Base-by-base conservation (phyloP, 2,797 vertebrate genomes). In the Vireo griseus region DNA sequence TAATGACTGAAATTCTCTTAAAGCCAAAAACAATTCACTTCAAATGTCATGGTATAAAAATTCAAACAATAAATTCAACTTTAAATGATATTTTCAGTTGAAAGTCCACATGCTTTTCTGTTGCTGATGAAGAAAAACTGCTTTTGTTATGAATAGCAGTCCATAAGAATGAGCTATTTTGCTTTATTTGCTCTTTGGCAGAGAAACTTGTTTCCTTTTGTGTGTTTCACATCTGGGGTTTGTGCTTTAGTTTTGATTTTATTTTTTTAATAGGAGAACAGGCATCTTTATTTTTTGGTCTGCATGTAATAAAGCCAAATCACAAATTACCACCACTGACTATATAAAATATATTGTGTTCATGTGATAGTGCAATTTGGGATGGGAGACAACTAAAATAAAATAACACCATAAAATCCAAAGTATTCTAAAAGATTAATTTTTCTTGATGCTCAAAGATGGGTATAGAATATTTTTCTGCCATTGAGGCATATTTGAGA, bases 401-500 rank as follows among this genome's bases (percentile, higher is more conserved):
- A 63, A 76, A 69, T 8, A 58, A 19, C 20, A 51, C 12, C 33
- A 17, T 84, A 52, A 93, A 95, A 91, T 86, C n/a, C 29, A 61
- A 75, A 62, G 57, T 90, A 95, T 76, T 76, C n/a, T 66, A 17
- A 91, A 82, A 61, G 12, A 86, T 22, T 81, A 39, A 4, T 62
- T 88, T 95, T 88, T 92, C 59, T 91, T 65, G 26, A 82, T 88
- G 45, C 50, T 76, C 42, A 31, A 37, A 83, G 78, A 84, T 71
- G 57, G 62, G 81, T 95, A 18, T 48, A 80, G 85, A 94, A 86
- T 94, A 45, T 93, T 94, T 95, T 97, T 94, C 55, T 96, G 90
- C 95, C 78, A 94, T 58, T 48, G n/a, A 95, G 88, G 94, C 84
- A 33, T 90, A 73, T 95, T 76, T 91, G 85, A 96, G 95, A 91